phyloP scores from a whole-genome alignment of 2,113 vertebrate species.

The Nyctibius bracteatus region DNA sequence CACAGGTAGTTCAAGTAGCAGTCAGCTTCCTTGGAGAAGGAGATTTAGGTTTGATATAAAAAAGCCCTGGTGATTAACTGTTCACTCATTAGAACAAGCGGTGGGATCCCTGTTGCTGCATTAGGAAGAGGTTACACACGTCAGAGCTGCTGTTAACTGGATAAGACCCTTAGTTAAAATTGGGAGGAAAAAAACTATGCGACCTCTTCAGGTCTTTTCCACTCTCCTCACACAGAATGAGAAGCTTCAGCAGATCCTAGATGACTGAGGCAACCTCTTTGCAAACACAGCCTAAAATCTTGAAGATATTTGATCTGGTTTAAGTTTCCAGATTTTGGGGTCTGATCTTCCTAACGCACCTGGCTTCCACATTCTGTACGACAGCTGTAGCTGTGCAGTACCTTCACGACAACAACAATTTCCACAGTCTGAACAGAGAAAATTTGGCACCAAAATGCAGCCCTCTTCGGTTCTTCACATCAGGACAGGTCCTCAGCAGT shows the following conservation, averaged over 20 bases:
- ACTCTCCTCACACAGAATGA: not conserved
- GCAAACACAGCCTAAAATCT: not conserved
- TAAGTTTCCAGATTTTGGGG: not conserved
- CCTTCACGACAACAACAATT: not conserved
- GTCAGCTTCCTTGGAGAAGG: not conserved
- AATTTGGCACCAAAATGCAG: not conserved
- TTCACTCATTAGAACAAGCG: not conserved
- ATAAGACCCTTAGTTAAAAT: not conserved
- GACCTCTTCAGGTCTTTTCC: not conserved
- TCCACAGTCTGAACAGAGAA: not conserved
- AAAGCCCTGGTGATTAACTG: not conserved
- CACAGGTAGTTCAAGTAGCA: slow-evolving; percentile 14
- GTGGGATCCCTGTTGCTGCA: not conserved
- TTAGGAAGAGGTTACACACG: not conserved
- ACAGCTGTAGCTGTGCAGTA: not conserved
- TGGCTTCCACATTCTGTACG: not conserved
- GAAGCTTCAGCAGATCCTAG: not conserved
- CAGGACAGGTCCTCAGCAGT: not conserved
- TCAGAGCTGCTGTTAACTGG: not conserved
- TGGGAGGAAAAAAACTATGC: fast-evolving
- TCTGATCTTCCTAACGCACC: not conserved
- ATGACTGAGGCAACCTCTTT: not conserved
- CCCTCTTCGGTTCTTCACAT: not conserved
- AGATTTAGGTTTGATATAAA: not conserved
- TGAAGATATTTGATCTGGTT: not conserved